phyloP scores from a whole-genome alignment of 2,113 vertebrate genomes.

The Gila orcuttii region DNA sequence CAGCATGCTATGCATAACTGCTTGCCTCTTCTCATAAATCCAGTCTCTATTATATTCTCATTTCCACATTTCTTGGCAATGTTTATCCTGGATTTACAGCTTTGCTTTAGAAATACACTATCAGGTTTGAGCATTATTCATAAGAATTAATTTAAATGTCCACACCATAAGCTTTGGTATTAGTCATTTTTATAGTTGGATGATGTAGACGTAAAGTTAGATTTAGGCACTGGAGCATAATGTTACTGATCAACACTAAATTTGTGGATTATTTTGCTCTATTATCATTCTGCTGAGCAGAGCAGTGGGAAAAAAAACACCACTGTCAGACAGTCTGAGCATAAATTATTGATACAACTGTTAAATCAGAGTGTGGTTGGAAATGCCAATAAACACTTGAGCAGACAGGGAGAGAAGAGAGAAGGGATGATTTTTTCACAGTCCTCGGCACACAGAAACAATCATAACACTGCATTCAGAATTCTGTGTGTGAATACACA shows the following conservation, averaged over 20 bases:
- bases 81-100: conserved; percentile 7
- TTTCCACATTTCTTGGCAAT: not conserved
- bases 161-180: not conserved
- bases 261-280: not conserved
- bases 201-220: not conserved
- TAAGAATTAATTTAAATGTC: conserved; percentile 32
- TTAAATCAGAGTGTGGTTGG: conserved; percentile 56
- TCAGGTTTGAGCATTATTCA: conserved; percentile 30
- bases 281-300: conserved; percentile 48
- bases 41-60: conserved; percentile 9
- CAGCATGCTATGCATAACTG: not conserved
- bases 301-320: conserved; percentile 19
- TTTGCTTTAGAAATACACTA: not conserved
- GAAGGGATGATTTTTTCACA: not conserved
- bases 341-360: conserved; percentile 72
- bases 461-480: not conserved
- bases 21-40: conserved; percentile 6
- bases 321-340: conserved; percentile 32
- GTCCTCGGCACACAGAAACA: not conserved
- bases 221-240: conserved; percentile 4
- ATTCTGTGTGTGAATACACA: not conserved
- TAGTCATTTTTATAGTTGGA: conserved; percentile 28
- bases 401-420: conserved; percentile 31
- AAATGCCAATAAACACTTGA: conserved; percentile 66
- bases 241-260: conserved; percentile 20